These are phyloP conservation scores for Ptychodera flava DNA, from an alignment of 35 echinoderm and acorn worm species.

Conservation along the genomic window DNA sequence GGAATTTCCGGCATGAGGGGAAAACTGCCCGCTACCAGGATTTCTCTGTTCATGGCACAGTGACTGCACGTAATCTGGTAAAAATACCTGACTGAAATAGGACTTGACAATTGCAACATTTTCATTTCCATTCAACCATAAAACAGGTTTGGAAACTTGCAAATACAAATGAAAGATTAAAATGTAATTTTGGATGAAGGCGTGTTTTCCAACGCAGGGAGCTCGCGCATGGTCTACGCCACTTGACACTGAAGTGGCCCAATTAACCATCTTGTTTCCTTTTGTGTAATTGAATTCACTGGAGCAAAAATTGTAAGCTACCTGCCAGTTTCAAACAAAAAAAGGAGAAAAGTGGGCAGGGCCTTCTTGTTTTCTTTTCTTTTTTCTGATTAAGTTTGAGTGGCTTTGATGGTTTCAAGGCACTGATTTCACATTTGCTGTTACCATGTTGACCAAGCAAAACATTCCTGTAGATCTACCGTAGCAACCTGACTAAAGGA, in stretches of 20 bases:
- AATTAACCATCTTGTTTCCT: background rate
- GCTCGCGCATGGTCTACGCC: background rate
- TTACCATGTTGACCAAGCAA: too few relatives aligned
- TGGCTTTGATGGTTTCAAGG: too few relatives aligned
- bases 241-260: background rate
- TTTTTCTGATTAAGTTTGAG: too few relatives aligned
- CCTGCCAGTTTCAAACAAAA: background rate
- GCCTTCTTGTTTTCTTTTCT: too few relatives aligned
- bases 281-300: background rate
- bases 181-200: background rate
- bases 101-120: background rate
- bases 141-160: background rate
- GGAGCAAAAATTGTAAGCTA: background rate
- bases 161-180: background rate
- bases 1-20: background rate
- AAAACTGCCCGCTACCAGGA: too few relatives aligned
- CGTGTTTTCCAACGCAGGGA: background rate
- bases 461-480: too few relatives aligned
- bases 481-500: too few relatives aligned
- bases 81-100: background rate
- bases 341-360: too few relatives aligned
- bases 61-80: background rate
- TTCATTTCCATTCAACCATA: background rate
- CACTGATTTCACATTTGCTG: too few relatives aligned
- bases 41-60: background rate